These are phyloP conservation scores for Callinectes sapidus DNA, from an alignment of 2,888 invertebrate genomes.

Conservation along the genomic window DNA sequence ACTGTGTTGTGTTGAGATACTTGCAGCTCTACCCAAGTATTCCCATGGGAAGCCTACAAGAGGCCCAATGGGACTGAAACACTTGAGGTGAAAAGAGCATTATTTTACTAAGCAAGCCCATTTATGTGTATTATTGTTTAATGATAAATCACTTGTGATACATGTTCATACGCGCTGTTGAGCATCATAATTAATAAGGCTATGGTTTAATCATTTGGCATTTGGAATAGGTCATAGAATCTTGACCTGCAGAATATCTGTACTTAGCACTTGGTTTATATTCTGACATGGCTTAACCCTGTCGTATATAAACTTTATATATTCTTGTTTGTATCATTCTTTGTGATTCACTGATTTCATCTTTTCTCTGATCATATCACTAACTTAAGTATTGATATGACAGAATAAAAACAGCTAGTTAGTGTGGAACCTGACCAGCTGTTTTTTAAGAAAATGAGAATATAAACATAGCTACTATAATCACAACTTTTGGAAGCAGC, in stretches of 20 bases:
- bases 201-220: conserved; percentile 58
- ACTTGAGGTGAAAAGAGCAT: conserved; percentile 34
- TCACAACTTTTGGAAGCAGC: background rate
- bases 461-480: conserved; percentile 9
- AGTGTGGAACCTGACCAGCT: conserved; percentile 60
- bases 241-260: conserved; percentile 34
- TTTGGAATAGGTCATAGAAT: conserved; percentile 47
- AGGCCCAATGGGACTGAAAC: background rate
- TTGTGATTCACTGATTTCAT: conserved; percentile 11
- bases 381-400: background rate
- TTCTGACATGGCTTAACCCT: conserved; percentile 57
- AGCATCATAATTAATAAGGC: conserved; percentile 58
- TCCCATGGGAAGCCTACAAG: background rate
- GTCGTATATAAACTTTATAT: conserved; percentile 28
- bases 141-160: conserved; percentile 61
- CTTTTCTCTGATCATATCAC: conserved; percentile 34
- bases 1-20: conserved; percentile 27
- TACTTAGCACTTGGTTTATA: conserved; percentile 62
- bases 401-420: conserved; percentile 49
- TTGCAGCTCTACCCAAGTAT: background rate
- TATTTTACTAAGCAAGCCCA: conserved; percentile 39
- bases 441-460: conserved; percentile 37
- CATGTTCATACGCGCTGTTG: conserved; percentile 62
- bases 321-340: conserved; percentile 38
- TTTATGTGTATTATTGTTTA: conserved; percentile 55